Percentiles rank a stretch among this genome's conserved stretches.
phyloP scores from a whole-genome alignment of 2,888 invertebrate species.

The Cephonodes hylas region DNA sequence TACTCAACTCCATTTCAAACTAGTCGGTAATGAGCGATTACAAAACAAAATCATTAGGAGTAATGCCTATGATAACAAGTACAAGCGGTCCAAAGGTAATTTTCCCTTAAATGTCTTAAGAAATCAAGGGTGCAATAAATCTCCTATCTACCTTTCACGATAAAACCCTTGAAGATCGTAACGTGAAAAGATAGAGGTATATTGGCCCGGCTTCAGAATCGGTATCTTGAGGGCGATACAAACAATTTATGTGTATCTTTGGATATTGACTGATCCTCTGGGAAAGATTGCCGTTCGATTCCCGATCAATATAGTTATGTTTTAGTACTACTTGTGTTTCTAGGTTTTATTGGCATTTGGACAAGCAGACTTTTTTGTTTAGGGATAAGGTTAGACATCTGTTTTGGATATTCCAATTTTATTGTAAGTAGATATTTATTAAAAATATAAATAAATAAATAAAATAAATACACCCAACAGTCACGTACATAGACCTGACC shows the following conservation, averaged over 20 bases:
- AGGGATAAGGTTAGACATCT: not conserved
- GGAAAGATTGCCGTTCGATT: not conserved
- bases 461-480: no score
- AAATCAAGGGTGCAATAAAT: not conserved
- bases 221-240: not conserved
- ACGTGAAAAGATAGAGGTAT: not conserved
- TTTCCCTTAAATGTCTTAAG: not conserved
- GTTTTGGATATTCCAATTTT: not conserved
- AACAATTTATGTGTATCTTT: slow-evolving; percentile 5
- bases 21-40: no score
- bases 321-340: not conserved
- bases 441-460: no score
- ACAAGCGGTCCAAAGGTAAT: not conserved
- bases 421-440: no score
- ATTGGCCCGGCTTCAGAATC: not conserved
- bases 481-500: no score
- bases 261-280: not conserved
- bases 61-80: not conserved
- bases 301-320: not conserved
- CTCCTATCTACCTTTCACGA: not conserved
- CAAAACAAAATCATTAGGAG: no score
- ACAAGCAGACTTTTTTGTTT: not conserved
- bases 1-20: no score
- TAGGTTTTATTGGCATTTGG: not conserved
- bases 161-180: not conserved